Evolutionary conservation across 37 sponge, comb jelly and placozoan species (phyloP), one percentile per base, ranked within the genome.

Genomic region (Amphimedon queenslandica): DNA sequence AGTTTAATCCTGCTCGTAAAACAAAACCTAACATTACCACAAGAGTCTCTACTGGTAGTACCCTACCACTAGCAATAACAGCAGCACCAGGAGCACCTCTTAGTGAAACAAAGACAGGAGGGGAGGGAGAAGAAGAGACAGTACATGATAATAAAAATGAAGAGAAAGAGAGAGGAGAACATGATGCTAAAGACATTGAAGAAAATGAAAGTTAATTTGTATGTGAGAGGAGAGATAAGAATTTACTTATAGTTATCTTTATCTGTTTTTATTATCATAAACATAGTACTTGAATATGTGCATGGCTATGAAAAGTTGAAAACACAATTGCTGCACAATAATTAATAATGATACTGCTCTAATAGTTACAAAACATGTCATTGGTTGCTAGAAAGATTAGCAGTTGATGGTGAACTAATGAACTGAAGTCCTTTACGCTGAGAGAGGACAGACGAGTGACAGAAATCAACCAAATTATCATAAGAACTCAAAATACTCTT

Each of bases 1-100:
- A 77, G 0, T 61, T 95, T 16, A 95, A 95, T 80, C 87, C 84
- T 30, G 89, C 96, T 23, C 68, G 84, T 23, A 88, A 88, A 77
- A 82, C 75, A 61, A 82, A 47, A 47, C 53, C 53, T 18, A 47
- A 18, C 13, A 47, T 47, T 18, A 47, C 8, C 13, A 47, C 53
- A 47, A 47, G 13, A 8, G 13, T 13, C 8, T 13, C 53, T 13
- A 47, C 53, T 47, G 13, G 13, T 47, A 47, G 53, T 18, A 47
- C 53, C 8, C 53, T 47, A 47, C 13, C 8, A 47, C 53, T 47
- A 47, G 13, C 13, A 47, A 47, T 47, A 47, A 47, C 53, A 47
- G 13, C 13, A 13, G 13, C 53, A 47, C n/a, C n/a, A n/a, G n/a
- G n/a, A n/a, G n/a, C n/a, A n/a, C n/a, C n/a, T n/a, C n/a, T n/a